Evolutionary conservation across 2,888 invertebrate species (phyloP), one percentile per base, ranked within the genome.

Genomic region (Noctua comes): DNA sequence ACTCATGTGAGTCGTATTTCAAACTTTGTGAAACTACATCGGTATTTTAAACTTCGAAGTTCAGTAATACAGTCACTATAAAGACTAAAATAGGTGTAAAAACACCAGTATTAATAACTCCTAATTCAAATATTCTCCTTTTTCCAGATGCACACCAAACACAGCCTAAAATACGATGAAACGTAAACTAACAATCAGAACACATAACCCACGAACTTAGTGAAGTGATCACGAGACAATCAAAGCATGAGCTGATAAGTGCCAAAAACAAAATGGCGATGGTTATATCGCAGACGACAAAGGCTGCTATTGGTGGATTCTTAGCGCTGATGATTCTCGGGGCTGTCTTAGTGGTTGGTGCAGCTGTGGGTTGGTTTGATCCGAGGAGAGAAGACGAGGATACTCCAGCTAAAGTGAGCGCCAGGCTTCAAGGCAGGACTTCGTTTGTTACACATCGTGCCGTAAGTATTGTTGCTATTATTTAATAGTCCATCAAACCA

Each of bases 221-320:
- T 78, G 80, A 51, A 83, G 80, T 80, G 81, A 57, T 46, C 64
- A n/a, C 81, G 74, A 81, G 76, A 79, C 64, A 71, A 76, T 80
- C 73, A 73, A 75, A 90, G 73, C 73, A 95, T 94, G 94, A 93
- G 92, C 91, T 95, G 95, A 95, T 94, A 92, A 92, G 92, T 93
- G 91, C 85, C 83, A 79, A 79, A 79, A 80, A 82, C 92, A 96
- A 94, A 88, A 97, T 97, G 97, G 97, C 97, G 90, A 97, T 97
- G 96, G 97, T 96, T 82, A 96, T 97, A 94, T 97, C 97, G 76
- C 96, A 96, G 83, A 95, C 97, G 85, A 97, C 97, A 73, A 97
- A 97, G 90, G 96, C 95, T 77, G 96, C 96, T 72, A 96, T 97
- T 78, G 96, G 95, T 76, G 96, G 96, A 16, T 95, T 96, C 85